A percentile compares a stretch with the other conserved stretches of the same genome.
Evolutionary conservation across 2,888 invertebrate species (phyloP).

Genomic region (Meteorus cinctellus): DNA sequence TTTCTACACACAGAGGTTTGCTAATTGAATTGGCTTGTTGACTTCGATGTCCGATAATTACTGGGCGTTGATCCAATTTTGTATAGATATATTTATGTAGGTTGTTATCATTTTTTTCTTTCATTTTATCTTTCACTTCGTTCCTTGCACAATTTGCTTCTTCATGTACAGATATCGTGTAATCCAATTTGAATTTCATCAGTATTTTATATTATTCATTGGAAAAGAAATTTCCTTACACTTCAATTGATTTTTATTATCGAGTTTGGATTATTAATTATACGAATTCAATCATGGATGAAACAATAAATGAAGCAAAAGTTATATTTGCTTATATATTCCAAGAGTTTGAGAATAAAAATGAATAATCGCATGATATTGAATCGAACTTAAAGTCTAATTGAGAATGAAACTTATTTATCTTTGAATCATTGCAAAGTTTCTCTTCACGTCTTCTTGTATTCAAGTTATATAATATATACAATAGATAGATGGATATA

Average conservation of each 20-base stretch:
- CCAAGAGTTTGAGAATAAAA: neutral
- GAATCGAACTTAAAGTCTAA: slow-evolving; percentile 17
- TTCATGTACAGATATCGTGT: slow-evolving; percentile 29
- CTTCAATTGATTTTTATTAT: neutral
- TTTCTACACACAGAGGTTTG: slow-evolving; percentile 22
- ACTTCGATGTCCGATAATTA: slow-evolving; percentile 42
- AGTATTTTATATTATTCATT: neutral
- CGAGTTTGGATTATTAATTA: neutral
- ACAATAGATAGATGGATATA: neutral
- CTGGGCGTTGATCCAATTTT: slow-evolving; percentile 34
- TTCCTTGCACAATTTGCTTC: slow-evolving; percentile 4
- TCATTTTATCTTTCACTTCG: slow-evolving; percentile 44
- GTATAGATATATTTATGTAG: neutral
- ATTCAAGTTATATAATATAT: neutral
- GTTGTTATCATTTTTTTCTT: slow-evolving; percentile 28
- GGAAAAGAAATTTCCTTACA: neutral
- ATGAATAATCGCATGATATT: slow-evolving; percentile 7
- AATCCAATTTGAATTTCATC: neutral
- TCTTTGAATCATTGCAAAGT: slow-evolving; percentile 26
- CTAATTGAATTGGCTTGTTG: slow-evolving; percentile 44
- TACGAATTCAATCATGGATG: neutral
- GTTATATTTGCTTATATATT: neutral
- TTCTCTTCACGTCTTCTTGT: neutral
- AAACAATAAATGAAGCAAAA: neutral
- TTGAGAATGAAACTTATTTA: slow-evolving; percentile 31